phyloP scores from a whole-genome alignment of 2,797 vertebrate species.

The Ctenosaura bakeri region DNA sequence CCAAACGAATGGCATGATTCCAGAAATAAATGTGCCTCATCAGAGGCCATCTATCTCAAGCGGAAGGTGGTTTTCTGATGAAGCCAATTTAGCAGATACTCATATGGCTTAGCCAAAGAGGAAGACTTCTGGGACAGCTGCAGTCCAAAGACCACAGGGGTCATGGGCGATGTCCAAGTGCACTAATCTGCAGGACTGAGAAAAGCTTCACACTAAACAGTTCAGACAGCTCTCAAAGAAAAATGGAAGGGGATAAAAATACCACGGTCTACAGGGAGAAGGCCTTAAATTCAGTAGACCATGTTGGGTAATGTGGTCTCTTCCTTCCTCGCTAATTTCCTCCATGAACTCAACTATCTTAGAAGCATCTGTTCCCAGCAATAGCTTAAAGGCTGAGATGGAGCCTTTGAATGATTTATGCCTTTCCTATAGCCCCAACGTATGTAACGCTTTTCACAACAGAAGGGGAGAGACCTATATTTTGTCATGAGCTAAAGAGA shows the following conservation, averaged over 20 bases:
- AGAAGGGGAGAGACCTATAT: background rate
- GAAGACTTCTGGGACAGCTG: background rate
- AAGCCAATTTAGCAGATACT: constrained; percentile 5
- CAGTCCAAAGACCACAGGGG: constrained; percentile 24
- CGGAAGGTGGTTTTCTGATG: constrained; percentile 43
- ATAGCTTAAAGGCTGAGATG: background rate
- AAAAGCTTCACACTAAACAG: constrained; percentile 47
- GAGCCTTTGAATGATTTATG: background rate
- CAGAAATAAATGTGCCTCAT: constrained; percentile 43
- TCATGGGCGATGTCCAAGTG: background rate
- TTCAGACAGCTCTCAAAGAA: constrained; percentile 50
- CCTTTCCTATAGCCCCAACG: background rate
- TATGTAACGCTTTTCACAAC: background rate
- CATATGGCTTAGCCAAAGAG: background rate
- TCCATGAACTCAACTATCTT: background rate
- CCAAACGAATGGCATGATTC: constrained; percentile 32
- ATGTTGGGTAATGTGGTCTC: constrained; percentile 27
- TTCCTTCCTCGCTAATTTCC: constrained; percentile 42
- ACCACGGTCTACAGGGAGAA: constrained; percentile 49
- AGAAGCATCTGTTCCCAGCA: background rate
- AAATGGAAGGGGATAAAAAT: constrained; percentile 54
- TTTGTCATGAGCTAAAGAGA: background rate
- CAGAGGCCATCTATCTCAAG: constrained; percentile 11
- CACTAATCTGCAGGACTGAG: constrained; percentile 37
- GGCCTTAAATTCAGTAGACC: constrained; percentile 52